Base-by-base conservation (phyloP, 2,797 vertebrate species). In the Odontamblyopus rebecca region DNA sequence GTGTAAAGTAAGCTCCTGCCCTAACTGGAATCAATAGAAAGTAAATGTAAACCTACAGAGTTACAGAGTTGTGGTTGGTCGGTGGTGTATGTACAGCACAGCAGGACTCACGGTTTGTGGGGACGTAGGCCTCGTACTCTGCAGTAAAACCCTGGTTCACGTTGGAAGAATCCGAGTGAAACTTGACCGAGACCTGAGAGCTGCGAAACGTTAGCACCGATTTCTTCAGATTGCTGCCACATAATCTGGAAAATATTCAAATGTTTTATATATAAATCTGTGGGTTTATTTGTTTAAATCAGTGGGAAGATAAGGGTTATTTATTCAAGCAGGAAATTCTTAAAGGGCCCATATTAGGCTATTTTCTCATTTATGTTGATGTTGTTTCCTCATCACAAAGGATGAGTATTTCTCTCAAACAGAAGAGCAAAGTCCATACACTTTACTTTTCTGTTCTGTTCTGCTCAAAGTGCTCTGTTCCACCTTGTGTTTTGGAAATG, bases 121-220 rank as follows among this genome's bases (percentile, higher is more conserved):
- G 94, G 73, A 96, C 86, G 0, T 95, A 98, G 48, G 95, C 93
- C 62, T 96, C 86, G 81, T 93, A 99, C 63, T 94, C 87, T 0
- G 96, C 97, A 0, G 68, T 78, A 90, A 99, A 99, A 0, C 98
- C 97, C 0, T 91, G 93, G 75, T 95, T 90, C 0, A 97, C 95
- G 65, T 93, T 91, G 12, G 96, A 95, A 2, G 74, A 78, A 74
- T 97, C 96, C 0, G 97, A 99, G n/a, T 84, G 81, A 76, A 99
- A 97, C 2, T 0, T 88, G 1, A 98, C 83, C 0, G 81, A 85
- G 3, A 96, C 91, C 50, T 3, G 85, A 90, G 90, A 94, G 85
- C 80, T 95, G 0, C 61, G 78, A 66, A 91, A 93, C 74, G 88
- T 86, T 12, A 95, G 85, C 1, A 96, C 94, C 0, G 38, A 68